Percentiles rank a stretch among this genome's conserved stretches.
These are phyloP conservation scores for Pollenia angustigena DNA, from an alignment of 2,888 invertebrate species.

Conservation along the genomic window DNA sequence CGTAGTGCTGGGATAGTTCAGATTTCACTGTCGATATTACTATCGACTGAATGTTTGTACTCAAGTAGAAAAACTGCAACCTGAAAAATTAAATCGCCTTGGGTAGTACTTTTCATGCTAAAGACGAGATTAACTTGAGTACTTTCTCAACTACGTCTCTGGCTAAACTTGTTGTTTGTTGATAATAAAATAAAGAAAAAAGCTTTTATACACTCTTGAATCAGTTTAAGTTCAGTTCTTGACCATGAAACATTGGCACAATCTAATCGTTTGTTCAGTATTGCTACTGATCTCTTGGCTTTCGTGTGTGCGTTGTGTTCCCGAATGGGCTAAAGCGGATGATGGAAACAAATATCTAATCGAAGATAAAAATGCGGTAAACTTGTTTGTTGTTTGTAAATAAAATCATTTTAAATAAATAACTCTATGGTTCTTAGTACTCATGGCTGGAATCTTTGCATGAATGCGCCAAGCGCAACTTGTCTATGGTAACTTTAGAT, in stretches of 20 bases:
- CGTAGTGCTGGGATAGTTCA: no score
- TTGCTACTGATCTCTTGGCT: conserved; percentile 17
- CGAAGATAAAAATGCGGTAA: conserved; percentile 55
- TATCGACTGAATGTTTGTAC: no score
- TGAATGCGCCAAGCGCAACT: conserved; percentile 46
- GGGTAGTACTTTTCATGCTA: no score
- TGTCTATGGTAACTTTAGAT: conserved; percentile 42
- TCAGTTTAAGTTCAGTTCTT: conserved; percentile 56
- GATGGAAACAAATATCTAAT: conserved; percentile 54
- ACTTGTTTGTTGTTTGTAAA: background rate
- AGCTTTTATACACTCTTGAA: conserved; percentile 36
- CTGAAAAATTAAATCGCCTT: no score
- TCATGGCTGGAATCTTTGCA: conserved; percentile 47
- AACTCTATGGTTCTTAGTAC: conserved; percentile 12
- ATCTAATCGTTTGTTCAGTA: conserved; percentile 23
- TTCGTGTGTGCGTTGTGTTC: conserved; percentile 13
- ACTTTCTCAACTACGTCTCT: conserved; percentile 15
- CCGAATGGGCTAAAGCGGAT: conserved; percentile 56
- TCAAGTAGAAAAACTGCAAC: no score
- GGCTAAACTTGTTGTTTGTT: conserved; percentile 4
- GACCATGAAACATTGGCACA: conserved; percentile 60
- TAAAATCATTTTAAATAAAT: background rate
- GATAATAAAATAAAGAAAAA: conserved; percentile 14
- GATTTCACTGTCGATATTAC: no score
- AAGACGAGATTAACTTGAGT: background rate